These are phyloP conservation scores for Sarcophaga rosellei DNA, from an alignment of 2,888 invertebrate species.

Conservation along the genomic window DNA sequence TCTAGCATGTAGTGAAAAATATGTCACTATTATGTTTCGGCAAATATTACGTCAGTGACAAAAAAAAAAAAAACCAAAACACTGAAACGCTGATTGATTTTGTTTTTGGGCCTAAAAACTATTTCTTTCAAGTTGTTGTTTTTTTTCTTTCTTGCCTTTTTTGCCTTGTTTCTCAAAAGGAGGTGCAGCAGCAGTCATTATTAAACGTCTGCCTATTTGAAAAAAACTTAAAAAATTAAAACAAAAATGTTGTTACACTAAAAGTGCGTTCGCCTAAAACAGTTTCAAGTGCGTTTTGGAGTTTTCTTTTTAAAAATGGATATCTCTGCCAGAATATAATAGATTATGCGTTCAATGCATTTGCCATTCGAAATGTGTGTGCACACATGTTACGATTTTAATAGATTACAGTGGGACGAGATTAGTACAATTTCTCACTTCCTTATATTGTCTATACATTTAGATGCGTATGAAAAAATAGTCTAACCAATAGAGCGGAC, in stretches of 20 bases:
- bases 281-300: slow-evolving; percentile 62
- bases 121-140: slow-evolving; percentile 26
- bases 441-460: no score
- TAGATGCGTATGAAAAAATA: background rate
- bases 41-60: slow-evolving; percentile 50
- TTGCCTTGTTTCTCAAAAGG: slow-evolving; percentile 50
- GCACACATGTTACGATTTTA: slow-evolving; percentile 13
- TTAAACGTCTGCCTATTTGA: slow-evolving; percentile 24
- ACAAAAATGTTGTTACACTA: slow-evolving; percentile 47
- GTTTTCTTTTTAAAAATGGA: slow-evolving; percentile 52
- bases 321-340: slow-evolving; percentile 50
- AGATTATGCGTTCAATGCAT: slow-evolving; percentile 2
- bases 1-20: background rate
- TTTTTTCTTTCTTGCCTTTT: background rate
- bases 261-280: slow-evolving; percentile 55
- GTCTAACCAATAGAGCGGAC: background rate
- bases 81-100: slow-evolving; percentile 36
- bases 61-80: slow-evolving; percentile 20
- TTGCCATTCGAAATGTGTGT: background rate
- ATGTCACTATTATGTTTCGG: slow-evolving; percentile 43
- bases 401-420: slow-evolving; percentile 34
- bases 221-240: background rate
- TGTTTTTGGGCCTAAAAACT: slow-evolving; percentile 50
- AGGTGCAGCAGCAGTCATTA: slow-evolving; percentile 49
- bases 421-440: no score